These are phyloP conservation scores for Tachina fera DNA, from an alignment of 2,888 invertebrate species.

Conservation along the genomic window DNA sequence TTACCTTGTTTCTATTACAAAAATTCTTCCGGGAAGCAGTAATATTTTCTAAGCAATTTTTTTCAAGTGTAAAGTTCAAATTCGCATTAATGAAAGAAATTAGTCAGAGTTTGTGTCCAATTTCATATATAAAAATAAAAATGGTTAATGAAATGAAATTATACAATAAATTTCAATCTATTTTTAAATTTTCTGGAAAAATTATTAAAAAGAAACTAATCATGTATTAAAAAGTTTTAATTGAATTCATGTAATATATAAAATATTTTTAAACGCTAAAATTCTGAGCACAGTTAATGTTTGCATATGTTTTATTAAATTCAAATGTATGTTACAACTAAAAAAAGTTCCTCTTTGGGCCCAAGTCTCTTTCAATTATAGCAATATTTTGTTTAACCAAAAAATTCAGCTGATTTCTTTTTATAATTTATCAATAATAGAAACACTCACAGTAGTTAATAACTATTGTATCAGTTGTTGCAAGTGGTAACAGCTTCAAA, in stretches of 20 bases:
- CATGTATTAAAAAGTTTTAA: not conserved
- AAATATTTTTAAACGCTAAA: conserved; percentile 29
- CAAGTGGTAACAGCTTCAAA: not conserved
- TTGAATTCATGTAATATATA: conserved; percentile 13
- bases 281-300: conserved; percentile 61
- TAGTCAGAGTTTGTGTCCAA: no score
- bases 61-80: no score
- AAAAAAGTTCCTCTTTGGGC: conserved; percentile 69
- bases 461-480: not conserved
- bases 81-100: no score
- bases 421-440: conserved; percentile 6
- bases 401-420: not conserved
- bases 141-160: conserved; percentile 9
- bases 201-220: not conserved
- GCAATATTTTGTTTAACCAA: conserved; percentile 26
- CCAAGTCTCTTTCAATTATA: conserved; percentile 39
- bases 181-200: not conserved
- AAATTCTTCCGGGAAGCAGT: no score
- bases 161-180: not conserved
- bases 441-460: not conserved
- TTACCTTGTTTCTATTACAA: no score
- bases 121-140: not conserved
- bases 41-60: no score
- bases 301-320: conserved; percentile 30
- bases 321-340: conserved; percentile 38